phyloP scores from a whole-genome alignment of 2,888 invertebrate genomes.

The Apamea anceps region DNA sequence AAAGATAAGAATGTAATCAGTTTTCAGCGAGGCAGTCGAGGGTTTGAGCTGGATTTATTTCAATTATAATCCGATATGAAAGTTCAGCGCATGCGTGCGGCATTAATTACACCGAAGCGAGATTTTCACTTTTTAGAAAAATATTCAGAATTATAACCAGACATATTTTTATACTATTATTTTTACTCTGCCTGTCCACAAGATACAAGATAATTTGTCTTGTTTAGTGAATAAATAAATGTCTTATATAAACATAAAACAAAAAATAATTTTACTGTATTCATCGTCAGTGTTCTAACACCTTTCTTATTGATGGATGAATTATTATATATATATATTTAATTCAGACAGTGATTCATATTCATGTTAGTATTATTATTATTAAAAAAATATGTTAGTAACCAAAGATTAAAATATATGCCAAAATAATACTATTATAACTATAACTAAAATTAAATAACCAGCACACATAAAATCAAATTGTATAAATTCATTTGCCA shows the following conservation, averaged over 20 bases:
- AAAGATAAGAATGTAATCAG: conserved; percentile 83
- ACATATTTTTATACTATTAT: background rate
- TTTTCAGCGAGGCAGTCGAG: conserved; percentile 79
- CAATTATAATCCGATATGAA: conserved; percentile 86
- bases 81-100: conserved; percentile 81
- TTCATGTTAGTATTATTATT: no score
- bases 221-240: conserved; percentile 1
- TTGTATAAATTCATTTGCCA: no score
- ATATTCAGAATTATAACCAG: background rate
- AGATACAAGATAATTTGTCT: background rate
- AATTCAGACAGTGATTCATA: no score
- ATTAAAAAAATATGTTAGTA: no score
- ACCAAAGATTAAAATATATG: no score
- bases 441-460: no score
- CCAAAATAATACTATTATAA: no score
- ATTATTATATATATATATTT: no score
- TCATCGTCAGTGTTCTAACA: background rate
- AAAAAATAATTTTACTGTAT: background rate
- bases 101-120: conserved; percentile 78
- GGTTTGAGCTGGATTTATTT: conserved; percentile 87
- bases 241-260: no score
- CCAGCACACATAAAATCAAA: no score
- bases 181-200: background rate
- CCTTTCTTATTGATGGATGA: background rate
- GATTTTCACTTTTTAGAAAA: background rate